Evolutionary conservation across 2,113 vertebrate species (phyloP).

Genomic region (Scomber scombrus): DNA sequence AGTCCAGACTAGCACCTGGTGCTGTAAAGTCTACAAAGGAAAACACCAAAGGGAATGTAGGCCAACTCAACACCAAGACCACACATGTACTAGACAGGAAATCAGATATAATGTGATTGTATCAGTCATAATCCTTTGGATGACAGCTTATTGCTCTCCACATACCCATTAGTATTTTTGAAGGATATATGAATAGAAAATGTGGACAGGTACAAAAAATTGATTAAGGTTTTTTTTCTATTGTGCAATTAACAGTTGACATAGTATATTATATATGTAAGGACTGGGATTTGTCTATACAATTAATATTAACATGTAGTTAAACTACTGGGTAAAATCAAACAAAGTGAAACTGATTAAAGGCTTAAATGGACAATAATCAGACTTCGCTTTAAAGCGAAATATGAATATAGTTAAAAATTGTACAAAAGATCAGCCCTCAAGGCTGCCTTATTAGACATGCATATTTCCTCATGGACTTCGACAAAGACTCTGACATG

Average conservation of each 20-base stretch:
- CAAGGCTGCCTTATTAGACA: not conserved
- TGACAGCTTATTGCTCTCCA: not conserved
- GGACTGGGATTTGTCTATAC: not conserved
- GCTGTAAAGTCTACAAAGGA: not conserved
- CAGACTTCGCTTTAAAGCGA: not conserved
- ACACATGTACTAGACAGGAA: constrained; percentile 3
- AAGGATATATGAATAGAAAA: not conserved
- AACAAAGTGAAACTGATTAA: not conserved
- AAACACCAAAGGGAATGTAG: not conserved
- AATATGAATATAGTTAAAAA: not conserved
- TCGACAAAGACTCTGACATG: constrained; percentile 15
- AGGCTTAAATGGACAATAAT: not conserved
- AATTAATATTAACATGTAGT: not conserved
- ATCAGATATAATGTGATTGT: constrained; percentile 14
- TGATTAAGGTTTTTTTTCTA: too few species aligned
- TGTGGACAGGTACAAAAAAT: too few species aligned
- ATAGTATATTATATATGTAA: not conserved
- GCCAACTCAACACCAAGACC: not conserved
- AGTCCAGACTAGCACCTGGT: constrained; percentile 3
- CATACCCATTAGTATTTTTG: not conserved
- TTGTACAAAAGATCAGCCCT: not conserved
- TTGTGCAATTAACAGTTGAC: not conserved
- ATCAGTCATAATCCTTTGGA: not conserved
- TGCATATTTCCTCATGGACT: not conserved
- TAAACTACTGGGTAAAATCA: not conserved